Base-by-base conservation (phyloP, 2,113 vertebrate genomes). In the Lipotes vexillifer region DNA sequence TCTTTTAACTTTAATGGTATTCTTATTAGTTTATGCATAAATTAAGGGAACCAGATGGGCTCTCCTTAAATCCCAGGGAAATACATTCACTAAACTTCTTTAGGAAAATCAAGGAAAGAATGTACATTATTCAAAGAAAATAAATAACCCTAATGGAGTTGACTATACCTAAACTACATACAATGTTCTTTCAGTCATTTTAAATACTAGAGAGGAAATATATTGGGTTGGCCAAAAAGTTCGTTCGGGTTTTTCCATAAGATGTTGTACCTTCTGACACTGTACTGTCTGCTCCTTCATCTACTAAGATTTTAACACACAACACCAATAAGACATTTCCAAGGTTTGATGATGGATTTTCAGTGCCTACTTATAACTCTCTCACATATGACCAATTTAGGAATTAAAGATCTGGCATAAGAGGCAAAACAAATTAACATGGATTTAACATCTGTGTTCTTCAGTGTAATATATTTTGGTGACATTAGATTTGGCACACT, bases 1-100 rank as follows among this genome's bases (percentile, higher is more conserved):
- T 94, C 38, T 69, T 33, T 97, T 93, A 97, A 82, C 82, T 96
- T 94, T 96, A 85, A 8, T 57, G 59, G 95, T 92, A 88, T 41
- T 55, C 90, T 96, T 96, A 66, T 46, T 65, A 12, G 85, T 15
- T 86, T 93, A 85, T 66, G 25, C 46, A 96, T 93, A 97, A 97
- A 96, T 49, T 46, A 75, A 90, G 74, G 46, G 78, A 96, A 80
- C 29, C 31, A 89, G 81, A 84, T 78, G 44, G 61, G 49, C 13
- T 83, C 14, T 80, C 55, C 55, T 90, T 57, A 72, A 71, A 83
- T 69, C 29, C 75, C 20, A 90, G 41, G 46, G 25, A 87, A 95
- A 81, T 55, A 23, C 14, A 91, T 23, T 88, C 77, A 17, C 36
- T 84, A 71, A 85, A 25, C 71, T 87, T 77, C 49, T 87, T 36